Conservation (phyloP, 2,113 vertebrate species). For the Neogale vison region DNA sequence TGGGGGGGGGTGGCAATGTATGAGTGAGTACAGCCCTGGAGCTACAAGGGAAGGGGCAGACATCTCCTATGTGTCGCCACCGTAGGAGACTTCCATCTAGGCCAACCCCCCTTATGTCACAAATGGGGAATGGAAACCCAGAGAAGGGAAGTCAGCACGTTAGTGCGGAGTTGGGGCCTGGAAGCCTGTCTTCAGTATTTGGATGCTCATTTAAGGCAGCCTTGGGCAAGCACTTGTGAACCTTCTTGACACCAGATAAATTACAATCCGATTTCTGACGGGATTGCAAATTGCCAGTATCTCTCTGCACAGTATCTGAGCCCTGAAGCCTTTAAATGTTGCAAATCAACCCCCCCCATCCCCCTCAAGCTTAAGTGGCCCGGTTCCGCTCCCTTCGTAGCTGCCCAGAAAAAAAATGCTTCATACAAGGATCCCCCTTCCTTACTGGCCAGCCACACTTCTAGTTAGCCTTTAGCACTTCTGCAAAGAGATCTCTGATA, state of each 20-base stretch:
- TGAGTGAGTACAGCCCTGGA: neutral
- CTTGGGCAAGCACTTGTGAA: neutral
- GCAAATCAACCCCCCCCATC: neutral
- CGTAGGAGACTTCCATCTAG: neutral
- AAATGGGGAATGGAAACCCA: neutral
- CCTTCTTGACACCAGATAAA: neutral
- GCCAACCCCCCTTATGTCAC: neutral
- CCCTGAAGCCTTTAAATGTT: neutral
- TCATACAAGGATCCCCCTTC: neutral
- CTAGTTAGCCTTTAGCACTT: neutral
- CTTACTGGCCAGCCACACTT: neutral
- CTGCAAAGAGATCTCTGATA: neutral
- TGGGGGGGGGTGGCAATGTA: neutral
- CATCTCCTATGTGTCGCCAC: neutral
- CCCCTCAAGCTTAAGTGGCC: neutral
- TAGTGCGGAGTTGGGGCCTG: neutral
- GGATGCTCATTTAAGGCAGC: neutral
- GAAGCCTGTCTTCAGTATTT: neutral
- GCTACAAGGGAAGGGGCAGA: neutral
- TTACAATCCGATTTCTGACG: neutral
- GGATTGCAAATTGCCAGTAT: neutral
- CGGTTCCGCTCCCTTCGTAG: neutral
- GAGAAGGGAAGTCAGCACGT: neutral
- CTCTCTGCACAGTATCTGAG: neutral
- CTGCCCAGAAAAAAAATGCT: neutral